These are phyloP conservation scores for Taenaris catops DNA, from an alignment of 2,888 invertebrate genomes.

Conservation along the genomic window DNA sequence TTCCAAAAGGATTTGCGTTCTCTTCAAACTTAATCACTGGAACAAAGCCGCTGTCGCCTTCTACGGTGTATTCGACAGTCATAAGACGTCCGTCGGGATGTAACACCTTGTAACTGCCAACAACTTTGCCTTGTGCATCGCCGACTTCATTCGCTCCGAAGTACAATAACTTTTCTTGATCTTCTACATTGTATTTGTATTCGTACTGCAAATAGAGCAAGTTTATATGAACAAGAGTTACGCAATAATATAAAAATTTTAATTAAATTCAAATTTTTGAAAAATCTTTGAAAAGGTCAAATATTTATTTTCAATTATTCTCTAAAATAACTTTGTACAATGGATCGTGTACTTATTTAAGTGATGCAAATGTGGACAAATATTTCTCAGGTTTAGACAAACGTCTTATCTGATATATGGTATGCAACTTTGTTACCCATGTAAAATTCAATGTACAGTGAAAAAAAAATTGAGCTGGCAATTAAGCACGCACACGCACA, in stretches of 20 bases:
- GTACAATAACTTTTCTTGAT: slow-evolving; percentile 83
- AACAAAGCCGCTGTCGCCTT: slow-evolving; percentile 85
- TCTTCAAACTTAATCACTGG: slow-evolving; percentile 84
- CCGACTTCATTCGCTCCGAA: slow-evolving; percentile 85
- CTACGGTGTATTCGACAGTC: slow-evolving; percentile 86
- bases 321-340: no score
- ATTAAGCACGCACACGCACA: no score
- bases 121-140: slow-evolving; percentile 81
- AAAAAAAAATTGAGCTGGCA: slow-evolving; percentile 11
- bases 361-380: no score
- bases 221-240: no score
- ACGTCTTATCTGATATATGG: background rate
- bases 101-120: slow-evolving; percentile 84
- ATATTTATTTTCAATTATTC: no score
- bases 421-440: background rate
- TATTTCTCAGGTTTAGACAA: background rate
- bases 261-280: no score
- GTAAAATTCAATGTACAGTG: background rate
- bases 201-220: slow-evolving; percentile 77
- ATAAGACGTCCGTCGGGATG: slow-evolving; percentile 86
- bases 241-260: no score
- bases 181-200: slow-evolving; percentile 87
- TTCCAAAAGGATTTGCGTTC: slow-evolving; percentile 78
- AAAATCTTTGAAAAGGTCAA: no score
- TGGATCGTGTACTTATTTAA: no score